These are phyloP conservation scores for Notodonta ziczac DNA, from an alignment of 2,888 invertebrate species.

Conservation along the genomic window DNA sequence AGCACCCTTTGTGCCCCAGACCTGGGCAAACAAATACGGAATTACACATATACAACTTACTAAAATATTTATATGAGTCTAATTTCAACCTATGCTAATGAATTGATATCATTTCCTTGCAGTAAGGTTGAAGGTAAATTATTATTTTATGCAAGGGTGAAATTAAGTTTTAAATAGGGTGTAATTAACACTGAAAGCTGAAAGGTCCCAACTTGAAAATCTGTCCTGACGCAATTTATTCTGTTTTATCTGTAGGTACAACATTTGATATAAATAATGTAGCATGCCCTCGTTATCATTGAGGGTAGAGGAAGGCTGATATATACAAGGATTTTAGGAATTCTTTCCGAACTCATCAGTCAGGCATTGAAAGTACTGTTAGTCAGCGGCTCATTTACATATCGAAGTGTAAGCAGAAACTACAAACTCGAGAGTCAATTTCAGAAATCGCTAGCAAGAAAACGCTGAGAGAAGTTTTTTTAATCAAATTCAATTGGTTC, in stretches of 20 bases:
- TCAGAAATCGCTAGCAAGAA: not conserved
- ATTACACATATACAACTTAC: not conserved
- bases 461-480: conserved; percentile 1
- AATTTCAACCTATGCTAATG: too few relatives aligned
- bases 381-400: conserved; percentile 1
- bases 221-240: too few relatives aligned
- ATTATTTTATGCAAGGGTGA: too few relatives aligned
- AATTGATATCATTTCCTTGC: too few relatives aligned
- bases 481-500: conserved; percentile 10
- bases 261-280: not conserved
- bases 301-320: not conserved
- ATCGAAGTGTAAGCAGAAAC: conserved; percentile 4
- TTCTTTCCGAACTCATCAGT: not conserved
- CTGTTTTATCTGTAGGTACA: too few relatives aligned
- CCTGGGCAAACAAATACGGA: conserved; percentile 30
- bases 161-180: too few relatives aligned
- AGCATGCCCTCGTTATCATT: not conserved
- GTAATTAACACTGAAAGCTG: too few relatives aligned
- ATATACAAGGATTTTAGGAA: not conserved
- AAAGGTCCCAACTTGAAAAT: too few relatives aligned
- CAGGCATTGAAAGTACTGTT: not conserved
- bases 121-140: not conserved
- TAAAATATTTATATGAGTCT: too few relatives aligned
- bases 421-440: conserved; percentile 3
- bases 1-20: conserved; percentile 35